These are phyloP conservation scores for Psittacula derbiana DNA, from an alignment of 2,797 vertebrate genomes.

Conservation along the genomic window DNA sequence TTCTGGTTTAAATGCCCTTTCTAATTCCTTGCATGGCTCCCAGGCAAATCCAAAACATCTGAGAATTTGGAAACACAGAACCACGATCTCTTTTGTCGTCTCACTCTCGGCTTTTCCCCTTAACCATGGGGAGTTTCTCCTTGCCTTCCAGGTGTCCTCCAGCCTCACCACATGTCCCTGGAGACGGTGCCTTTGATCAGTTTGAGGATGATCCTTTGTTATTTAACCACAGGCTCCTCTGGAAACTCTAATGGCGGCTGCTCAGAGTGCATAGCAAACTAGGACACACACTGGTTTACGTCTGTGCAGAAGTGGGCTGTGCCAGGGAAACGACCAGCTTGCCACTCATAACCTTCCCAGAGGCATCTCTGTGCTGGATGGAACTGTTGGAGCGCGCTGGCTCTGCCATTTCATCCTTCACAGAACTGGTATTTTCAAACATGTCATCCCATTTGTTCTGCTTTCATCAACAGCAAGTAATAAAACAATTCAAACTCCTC, in stretches of 20 bases:
- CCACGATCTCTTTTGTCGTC: neutral
- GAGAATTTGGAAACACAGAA: slow-evolving; percentile 32
- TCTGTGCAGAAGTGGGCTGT: slow-evolving; percentile 46
- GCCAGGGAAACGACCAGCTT: slow-evolving; percentile 52
- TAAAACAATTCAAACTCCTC: neutral
- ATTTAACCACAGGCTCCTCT: slow-evolving; percentile 22
- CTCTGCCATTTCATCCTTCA: slow-evolving; percentile 32
- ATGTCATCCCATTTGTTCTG: slow-evolving; percentile 68
- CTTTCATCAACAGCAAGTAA: slow-evolving; percentile 39
- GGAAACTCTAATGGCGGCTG: slow-evolving; percentile 10
- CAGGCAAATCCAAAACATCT: slow-evolving; percentile 56
- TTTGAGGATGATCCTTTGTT: slow-evolving; percentile 13
- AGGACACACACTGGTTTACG: slow-evolving; percentile 48
- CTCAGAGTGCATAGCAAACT: slow-evolving; percentile 31
- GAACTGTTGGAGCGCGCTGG: neutral
- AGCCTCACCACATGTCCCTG: neutral
- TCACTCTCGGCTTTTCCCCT: neutral
- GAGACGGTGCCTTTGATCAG: neutral
- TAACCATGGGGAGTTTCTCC: neutral
- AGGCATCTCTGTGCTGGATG: slow-evolving; percentile 62
- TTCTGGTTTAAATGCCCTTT: slow-evolving; percentile 37
- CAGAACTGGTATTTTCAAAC: slow-evolving; percentile 62
- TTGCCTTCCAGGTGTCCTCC: slow-evolving; percentile 44
- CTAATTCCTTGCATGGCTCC: slow-evolving; percentile 30
- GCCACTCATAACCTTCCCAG: slow-evolving; percentile 61